A percentile compares a stretch with the other conserved stretches of the same genome.
These are phyloP conservation scores for Pica pica DNA, from an alignment of 2,113 vertebrate genomes.

Conservation along the genomic window DNA sequence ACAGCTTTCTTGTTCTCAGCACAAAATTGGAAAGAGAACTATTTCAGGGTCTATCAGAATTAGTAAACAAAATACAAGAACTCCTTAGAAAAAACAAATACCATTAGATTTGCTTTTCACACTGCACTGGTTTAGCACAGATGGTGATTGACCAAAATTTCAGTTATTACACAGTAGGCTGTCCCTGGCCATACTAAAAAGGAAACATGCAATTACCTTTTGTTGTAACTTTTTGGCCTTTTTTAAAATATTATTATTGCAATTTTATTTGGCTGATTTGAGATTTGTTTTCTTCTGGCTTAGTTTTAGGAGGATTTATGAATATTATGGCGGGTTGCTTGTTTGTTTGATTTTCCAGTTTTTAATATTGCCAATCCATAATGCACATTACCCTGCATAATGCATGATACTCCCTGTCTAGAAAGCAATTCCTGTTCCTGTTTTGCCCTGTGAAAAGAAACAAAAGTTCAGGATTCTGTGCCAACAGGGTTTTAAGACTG, in stretches of 20 bases:
- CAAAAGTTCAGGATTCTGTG: not conserved
- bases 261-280: not conserved
- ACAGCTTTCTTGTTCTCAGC: not conserved
- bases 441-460: not conserved
- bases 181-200: not conserved
- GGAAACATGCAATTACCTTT: not conserved
- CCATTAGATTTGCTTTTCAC: not conserved
- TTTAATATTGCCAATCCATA: not conserved
- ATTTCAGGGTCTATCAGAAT: not conserved
- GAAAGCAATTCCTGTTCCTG: not conserved
- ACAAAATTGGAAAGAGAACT: not conserved
- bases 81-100: not conserved
- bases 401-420: not conserved
- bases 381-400: accelerated
- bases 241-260: not conserved
- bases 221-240: not conserved
- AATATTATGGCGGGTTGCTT: not conserved
- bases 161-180: not conserved
- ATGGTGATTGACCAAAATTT: not conserved
- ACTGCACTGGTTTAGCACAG: not conserved
- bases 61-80: not conserved
- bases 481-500: not conserved
- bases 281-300: not conserved
- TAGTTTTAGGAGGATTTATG: not conserved
- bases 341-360: not conserved